Base-by-base conservation (phyloP, 1,140 invertebrate genomes). In the Micrasema longulum region DNA sequence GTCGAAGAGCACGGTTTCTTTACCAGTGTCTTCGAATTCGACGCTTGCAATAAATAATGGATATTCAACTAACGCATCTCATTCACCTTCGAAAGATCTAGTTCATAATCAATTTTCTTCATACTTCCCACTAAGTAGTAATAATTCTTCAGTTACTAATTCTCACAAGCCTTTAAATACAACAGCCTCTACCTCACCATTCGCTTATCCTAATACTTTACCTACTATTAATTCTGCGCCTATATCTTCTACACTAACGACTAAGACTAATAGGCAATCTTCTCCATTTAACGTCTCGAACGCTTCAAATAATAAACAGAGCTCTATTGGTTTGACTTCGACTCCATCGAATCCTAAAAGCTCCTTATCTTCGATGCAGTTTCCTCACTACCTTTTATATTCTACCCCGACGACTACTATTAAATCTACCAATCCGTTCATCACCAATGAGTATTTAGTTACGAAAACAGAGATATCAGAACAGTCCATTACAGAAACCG, bases 401-500 rank as follows among this genome's bases (percentile, higher is more conserved):
- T 65, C 69, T 10, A 70, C 68, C 9, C 38, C 52, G 12, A 50
- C 69, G 7, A 52, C 69, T 11, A 52, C 62, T 3, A 22, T 66
- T 4, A 71, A 69, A 22, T 75, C 73, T 9, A 73, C 74, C 1
- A 76, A 72, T 26, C 70, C 70, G 1, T 73, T 73, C 36, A 41
- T 76, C 3, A 76, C 71, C 11, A 55, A 50, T 20, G 74, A 76
- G 50, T 76, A 76, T 45, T 48, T 73, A n/a, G 69, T 66, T n/a
- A 72, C 71, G n/a, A 76, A 76, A 57, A 71, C 74, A 9, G 74
- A 76, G 55, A 78, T 84, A 63, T 83, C 81, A 11, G 83, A 85
- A 75, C 79, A 82, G 41, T 82, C 82, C 73, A 79, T 84, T 45
- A 82, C 75, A 66, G 81, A 85, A 79, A 79, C 79, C 20, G 81